phyloP scores from a whole-genome alignment of 1,140 invertebrate species.

The Apolygus lucorum region DNA sequence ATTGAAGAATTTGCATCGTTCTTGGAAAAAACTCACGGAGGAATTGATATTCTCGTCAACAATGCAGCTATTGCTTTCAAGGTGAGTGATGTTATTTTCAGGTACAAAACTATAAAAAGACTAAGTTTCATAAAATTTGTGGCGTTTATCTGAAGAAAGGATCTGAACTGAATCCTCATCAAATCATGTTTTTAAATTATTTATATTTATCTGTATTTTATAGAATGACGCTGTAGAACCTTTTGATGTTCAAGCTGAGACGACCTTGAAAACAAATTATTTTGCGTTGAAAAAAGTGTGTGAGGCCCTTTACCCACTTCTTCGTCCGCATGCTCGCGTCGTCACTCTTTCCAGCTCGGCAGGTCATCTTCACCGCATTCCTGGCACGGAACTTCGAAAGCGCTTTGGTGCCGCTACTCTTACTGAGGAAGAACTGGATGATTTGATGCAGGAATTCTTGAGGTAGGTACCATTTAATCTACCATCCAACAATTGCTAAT shows the following conservation, averaged over 20 bases:
- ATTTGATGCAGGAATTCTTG: slow-evolving; percentile 57
- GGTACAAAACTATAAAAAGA: too few relatives aligned
- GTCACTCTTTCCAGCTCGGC: slow-evolving; percentile 62
- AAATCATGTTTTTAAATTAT: too few relatives aligned
- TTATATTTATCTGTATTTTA: not conserved
- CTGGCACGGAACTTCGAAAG: slow-evolving; percentile 44
- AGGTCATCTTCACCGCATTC: slow-evolving; percentile 51
- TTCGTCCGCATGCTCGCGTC: slow-evolving; percentile 57
- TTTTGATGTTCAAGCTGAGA: slow-evolving; percentile 52
- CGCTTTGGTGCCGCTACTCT: slow-evolving; percentile 45
- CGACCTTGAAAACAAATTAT: too few relatives aligned
- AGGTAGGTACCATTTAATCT: too few relatives aligned
- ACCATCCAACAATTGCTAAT: too few relatives aligned
- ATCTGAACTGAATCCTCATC: too few relatives aligned
- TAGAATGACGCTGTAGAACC: slow-evolving; percentile 18
- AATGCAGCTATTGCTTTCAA: too few relatives aligned
- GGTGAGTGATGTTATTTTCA: not conserved
- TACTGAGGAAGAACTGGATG: slow-evolving; percentile 47
- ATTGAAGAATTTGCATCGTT: slow-evolving; percentile 49
- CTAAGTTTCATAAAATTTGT: too few relatives aligned
- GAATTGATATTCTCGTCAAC: slow-evolving; percentile 68
- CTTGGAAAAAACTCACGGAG: slow-evolving; percentile 55
- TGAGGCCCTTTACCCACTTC: slow-evolving; percentile 55
- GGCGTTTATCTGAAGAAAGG: too few relatives aligned
- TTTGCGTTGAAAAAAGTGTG: slow-evolving; percentile 52